Conservation (phyloP, 37 sponge, comb jelly and placozoan species). For the Spongilla lacustris region DNA sequence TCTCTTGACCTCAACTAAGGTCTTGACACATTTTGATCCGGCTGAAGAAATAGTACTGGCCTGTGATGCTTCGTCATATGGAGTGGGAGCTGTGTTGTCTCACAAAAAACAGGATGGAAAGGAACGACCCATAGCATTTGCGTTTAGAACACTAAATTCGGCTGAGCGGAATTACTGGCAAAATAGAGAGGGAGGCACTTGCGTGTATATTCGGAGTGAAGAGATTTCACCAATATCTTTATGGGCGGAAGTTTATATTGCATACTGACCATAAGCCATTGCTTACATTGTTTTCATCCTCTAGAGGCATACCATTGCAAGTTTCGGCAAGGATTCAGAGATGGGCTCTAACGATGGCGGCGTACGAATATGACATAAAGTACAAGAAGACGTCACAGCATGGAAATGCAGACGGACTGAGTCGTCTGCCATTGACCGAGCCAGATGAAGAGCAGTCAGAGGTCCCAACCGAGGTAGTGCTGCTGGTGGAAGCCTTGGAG, state of each 20-base stretch:
- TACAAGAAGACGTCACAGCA: conserved; percentile 34
- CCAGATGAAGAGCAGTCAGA: too few relatives aligned
- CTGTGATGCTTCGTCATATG: conserved; percentile 37
- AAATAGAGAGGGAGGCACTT: conserved; percentile 62
- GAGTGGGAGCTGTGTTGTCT: conserved; percentile 32
- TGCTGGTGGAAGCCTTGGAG: too few relatives aligned
- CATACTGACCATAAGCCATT: conserved; percentile 62
- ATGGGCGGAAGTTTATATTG: conserved; percentile 59
- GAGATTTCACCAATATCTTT: conserved; percentile 67
- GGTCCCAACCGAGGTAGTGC: too few relatives aligned
- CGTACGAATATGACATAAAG: conserved; percentile 45
- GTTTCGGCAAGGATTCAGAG: conserved; percentile 46
- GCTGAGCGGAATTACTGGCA: conserved; percentile 36
- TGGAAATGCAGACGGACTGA: conserved; percentile 62
- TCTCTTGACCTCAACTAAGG: conserved; percentile 14
- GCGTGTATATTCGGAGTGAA: conserved; percentile 41
- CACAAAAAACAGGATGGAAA: conserved; percentile 11
- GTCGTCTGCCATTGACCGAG: conserved; percentile 33
- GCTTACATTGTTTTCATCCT: conserved; percentile 36
- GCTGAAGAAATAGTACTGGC: background rate
- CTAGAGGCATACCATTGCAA: conserved; percentile 34
- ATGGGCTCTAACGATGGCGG: conserved; percentile 53
- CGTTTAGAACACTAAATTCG: conserved; percentile 23
- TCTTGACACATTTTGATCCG: conserved; percentile 52
- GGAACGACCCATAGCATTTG: conserved; percentile 36